Evolutionary conservation across 2,797 vertebrate genomes (phyloP).

Genomic region (Lutra lutra): DNA sequence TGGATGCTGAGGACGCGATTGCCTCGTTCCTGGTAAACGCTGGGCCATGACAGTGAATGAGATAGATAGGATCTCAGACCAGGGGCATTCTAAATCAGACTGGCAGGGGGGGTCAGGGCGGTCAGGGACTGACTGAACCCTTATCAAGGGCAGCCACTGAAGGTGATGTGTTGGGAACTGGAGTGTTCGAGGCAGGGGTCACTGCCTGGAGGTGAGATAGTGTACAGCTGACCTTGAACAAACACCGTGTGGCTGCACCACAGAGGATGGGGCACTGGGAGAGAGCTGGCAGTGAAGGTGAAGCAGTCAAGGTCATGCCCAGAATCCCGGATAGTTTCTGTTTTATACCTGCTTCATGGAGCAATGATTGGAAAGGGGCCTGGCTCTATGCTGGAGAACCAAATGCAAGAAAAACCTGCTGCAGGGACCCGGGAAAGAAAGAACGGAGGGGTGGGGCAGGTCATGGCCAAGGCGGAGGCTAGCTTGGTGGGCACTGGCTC

Average conservation of each 20-base stretch:
- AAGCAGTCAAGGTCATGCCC: accelerated
- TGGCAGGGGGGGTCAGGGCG: background rate
- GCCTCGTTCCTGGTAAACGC: background rate
- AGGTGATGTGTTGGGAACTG: background rate
- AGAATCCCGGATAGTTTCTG: background rate
- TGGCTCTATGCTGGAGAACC: background rate
- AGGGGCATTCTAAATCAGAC: background rate
- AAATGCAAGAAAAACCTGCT: background rate
- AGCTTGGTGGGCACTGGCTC: accelerated
- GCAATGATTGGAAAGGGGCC: background rate
- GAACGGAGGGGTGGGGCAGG: background rate
- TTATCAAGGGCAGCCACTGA: background rate
- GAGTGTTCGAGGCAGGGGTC: background rate
- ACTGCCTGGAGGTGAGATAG: background rate
- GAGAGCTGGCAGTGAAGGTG: background rate
- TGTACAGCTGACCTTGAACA: background rate
- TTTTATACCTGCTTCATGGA: background rate
- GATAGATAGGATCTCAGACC: background rate
- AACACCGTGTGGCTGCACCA: background rate
- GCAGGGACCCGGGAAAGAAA: background rate
- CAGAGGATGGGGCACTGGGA: background rate
- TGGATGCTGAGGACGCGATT: background rate
- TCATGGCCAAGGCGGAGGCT: background rate
- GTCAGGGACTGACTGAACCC: background rate
- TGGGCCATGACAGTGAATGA: background rate